Base-by-base conservation (phyloP, 2,888 invertebrate genomes). In the Clivina fossor region DNA sequence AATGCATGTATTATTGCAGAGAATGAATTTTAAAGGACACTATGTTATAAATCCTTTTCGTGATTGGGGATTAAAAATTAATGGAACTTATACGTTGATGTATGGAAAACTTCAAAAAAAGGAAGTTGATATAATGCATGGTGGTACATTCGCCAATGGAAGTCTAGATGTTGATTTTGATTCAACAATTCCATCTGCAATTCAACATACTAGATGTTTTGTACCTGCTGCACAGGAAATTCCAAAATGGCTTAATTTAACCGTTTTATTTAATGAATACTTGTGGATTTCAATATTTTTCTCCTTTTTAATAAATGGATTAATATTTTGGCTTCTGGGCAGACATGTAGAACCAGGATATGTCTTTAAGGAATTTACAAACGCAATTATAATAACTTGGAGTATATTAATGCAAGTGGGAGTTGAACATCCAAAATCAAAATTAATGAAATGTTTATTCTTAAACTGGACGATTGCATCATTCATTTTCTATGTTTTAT, bases 71-170 rank as follows among this genome's bases (percentile, higher is more conserved):
- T 76, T 80, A 51, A 67, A 74, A 51, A 44, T 61, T 13, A 59
- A 66, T 19, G 76, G 76, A 0, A 62, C 68, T 3, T 82, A 80
- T 80, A 71, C 70, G 18, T 80, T 79, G 5, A 72, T 78, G 4
- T 65, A 82, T 16, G 74, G 71, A 3, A 65, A 72, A 9, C 61
- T 82, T 0, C 61, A 68, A 1, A 61, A 68, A 1, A 71, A 69
- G 56, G 68, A 43, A 26, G 43, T 78, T 2, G 76, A 80, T 48
- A 68, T 82, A 4, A 70, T 80, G 4, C 63, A 80, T 15, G 82
- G 82, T 4, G 82, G 80, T 1, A 78, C 78, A 58, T 82, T 76
- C 68, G 79, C 82, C 3, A 82, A 82, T 62, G 74, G 75, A 44
- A 80, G 80, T 58, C 76, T 82, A 0, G 76, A 76, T 24, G 74